Conservation (phyloP, 2,113 vertebrate species). For the Abramis brama region DNA sequence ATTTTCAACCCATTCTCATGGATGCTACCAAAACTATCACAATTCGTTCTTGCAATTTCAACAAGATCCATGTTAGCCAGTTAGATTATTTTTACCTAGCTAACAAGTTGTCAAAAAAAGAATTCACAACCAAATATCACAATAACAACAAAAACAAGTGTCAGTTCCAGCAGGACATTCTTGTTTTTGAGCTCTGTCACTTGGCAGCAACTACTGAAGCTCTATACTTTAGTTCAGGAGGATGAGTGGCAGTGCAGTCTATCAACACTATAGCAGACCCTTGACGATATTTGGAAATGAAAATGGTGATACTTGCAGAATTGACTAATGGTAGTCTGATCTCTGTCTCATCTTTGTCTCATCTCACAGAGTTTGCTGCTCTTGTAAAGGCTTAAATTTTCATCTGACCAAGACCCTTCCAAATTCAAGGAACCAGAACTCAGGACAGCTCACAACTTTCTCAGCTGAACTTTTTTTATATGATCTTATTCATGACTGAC, state of each 20-base stretch:
- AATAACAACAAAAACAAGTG: not conserved
- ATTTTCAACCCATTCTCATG: not conserved
- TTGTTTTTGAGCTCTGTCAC: not conserved
- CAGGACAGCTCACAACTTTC: constrained; percentile 73
- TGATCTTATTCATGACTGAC: constrained; percentile 78
- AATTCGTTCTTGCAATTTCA: not conserved
- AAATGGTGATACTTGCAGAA: not conserved
- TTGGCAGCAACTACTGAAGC: not conserved
- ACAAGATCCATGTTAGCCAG: not conserved
- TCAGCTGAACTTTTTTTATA: constrained; percentile 75
- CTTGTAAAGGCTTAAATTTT: constrained; percentile 80
- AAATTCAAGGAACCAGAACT: constrained; percentile 75
- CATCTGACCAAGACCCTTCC: constrained; percentile 75
- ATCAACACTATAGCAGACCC: not conserved
- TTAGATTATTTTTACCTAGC: not conserved
- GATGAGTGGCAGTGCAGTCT: not conserved
- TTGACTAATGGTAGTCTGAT: constrained; percentile 64
- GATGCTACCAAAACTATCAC: not conserved
- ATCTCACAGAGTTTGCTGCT: constrained; percentile 74
- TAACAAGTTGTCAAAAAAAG: not conserved
- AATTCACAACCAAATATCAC: not conserved
- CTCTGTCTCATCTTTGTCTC: constrained; percentile 58
- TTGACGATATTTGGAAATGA: not conserved
- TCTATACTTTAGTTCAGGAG: not conserved
- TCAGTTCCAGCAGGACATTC: not conserved